phyloP scores from a whole-genome alignment of 2,797 vertebrate species.

The Lacerta agilis region DNA sequence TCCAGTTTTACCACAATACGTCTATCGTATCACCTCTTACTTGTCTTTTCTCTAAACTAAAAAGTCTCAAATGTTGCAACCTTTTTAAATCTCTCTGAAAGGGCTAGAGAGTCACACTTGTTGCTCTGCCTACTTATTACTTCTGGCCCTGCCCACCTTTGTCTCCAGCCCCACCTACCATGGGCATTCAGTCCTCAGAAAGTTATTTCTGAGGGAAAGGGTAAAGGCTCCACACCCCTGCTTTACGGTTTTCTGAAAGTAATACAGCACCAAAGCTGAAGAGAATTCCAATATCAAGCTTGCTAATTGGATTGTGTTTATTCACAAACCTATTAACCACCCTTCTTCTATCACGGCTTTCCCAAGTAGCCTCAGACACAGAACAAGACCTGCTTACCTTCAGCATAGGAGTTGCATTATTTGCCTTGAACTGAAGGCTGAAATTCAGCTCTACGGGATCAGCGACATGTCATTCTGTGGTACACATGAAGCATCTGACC shows the following conservation, averaged over 20 bases:
- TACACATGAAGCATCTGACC: no score
- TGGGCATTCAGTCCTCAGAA: no score
- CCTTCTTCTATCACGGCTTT: not conserved
- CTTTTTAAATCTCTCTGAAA: no score
- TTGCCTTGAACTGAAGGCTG: not conserved
- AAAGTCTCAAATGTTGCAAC: no score
- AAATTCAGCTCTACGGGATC: not conserved
- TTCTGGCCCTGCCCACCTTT: no score
- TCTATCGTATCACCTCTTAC: no score
- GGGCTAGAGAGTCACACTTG: not conserved
- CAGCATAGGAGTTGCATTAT: not conserved
- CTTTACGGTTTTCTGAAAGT: not conserved
- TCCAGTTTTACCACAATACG: no score
- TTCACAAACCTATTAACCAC: no score
- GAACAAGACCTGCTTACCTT: not conserved
- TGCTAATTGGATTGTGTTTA: not conserved
- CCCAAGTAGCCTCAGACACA: not conserved
- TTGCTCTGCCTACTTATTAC: no score
- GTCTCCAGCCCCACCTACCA: no score
- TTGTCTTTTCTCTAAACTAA: no score
- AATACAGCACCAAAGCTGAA: not conserved
- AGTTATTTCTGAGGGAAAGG: no score
- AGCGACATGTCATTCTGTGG: not conserved
- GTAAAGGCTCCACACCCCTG: not conserved
- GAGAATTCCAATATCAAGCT: not conserved